phyloP scores from a whole-genome alignment of 2,797 vertebrate species.

The Phrynocephalus guinanensis region DNA sequence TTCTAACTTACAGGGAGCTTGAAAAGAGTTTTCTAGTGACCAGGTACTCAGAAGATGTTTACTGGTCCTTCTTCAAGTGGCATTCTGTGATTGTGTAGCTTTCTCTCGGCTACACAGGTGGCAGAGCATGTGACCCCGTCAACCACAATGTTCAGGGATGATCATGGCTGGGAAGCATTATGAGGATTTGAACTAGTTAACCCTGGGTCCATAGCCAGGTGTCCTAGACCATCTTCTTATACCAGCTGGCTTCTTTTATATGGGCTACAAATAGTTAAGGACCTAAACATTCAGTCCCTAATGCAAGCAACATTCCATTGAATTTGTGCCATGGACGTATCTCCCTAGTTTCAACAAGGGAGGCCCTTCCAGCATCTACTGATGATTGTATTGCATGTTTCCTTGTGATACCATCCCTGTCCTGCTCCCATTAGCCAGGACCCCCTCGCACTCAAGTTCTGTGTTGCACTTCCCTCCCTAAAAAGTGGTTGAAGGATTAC shows the following conservation, averaged over 20 bases:
- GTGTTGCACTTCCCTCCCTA: conserved; percentile 46
- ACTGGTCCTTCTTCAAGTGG: too few relatives aligned
- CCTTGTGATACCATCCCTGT: conserved; percentile 48
- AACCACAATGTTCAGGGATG: too few relatives aligned
- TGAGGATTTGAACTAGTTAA: too few relatives aligned
- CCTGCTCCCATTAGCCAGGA: conserved; percentile 61
- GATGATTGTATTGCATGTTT: conserved; percentile 59
- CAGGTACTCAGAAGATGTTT: too few relatives aligned
- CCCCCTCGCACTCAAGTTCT: conserved; percentile 67
- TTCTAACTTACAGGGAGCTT: too few relatives aligned
- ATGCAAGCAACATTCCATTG: not conserved
- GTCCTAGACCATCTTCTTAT: not conserved
- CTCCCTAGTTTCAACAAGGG: conserved; percentile 43
- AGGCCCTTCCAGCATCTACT: conserved; percentile 55
- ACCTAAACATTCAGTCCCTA: too few relatives aligned
- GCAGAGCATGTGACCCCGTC: too few relatives aligned
- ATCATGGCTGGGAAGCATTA: too few relatives aligned
- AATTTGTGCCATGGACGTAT: conserved; percentile 44
- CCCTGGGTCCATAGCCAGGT: too few relatives aligned
- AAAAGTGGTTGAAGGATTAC: conserved; percentile 63
- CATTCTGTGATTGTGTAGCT: too few relatives aligned
- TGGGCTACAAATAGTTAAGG: not conserved
- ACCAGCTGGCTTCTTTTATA: not conserved
- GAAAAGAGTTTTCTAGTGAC: too few relatives aligned
- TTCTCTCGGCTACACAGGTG: too few relatives aligned